Conservation (phyloP, 1,140 invertebrate species). For the Pseudomyrmex cubaensis region DNA sequence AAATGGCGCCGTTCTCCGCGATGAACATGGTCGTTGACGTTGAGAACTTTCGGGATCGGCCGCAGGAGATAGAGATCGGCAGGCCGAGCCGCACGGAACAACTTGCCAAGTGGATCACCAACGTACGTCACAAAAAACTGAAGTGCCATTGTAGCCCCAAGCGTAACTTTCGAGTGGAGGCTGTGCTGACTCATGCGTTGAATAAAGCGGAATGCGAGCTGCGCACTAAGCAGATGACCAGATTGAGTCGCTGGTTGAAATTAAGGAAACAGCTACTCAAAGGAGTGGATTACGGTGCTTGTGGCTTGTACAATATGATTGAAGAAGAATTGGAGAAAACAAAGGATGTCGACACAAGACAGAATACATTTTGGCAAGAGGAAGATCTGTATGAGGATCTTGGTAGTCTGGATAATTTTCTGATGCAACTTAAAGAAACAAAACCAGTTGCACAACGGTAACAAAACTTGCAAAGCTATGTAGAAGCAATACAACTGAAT, state of each 20-base stretch:
- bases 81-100: conserved; percentile 77
- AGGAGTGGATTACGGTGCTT: conserved; percentile 48
- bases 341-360: background rate
- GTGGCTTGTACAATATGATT: conserved; percentile 17
- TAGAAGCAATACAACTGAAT: background rate
- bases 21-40: no score
- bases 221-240: conserved; percentile 80
- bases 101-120: conserved; percentile 82
- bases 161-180: conserved; percentile 83
- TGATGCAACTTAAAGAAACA: conserved; percentile 75
- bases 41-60: background rate
- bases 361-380: conserved; percentile 66
- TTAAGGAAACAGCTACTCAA: conserved; percentile 76
- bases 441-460: conserved; percentile 77
- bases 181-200: conserved; percentile 81
- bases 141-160: conserved; percentile 77
- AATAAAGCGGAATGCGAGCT: conserved; percentile 81
- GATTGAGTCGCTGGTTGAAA: conserved; percentile 81
- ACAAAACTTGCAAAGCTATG: background rate
- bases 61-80: conserved; percentile 64
- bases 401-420: conserved; percentile 78
- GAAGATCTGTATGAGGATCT: conserved; percentile 74
- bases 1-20: no score
- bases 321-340: background rate
- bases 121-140: conserved; percentile 83